phyloP scores from a whole-genome alignment of 2,113 vertebrate genomes.

The Thinocorus orbignyianus region DNA sequence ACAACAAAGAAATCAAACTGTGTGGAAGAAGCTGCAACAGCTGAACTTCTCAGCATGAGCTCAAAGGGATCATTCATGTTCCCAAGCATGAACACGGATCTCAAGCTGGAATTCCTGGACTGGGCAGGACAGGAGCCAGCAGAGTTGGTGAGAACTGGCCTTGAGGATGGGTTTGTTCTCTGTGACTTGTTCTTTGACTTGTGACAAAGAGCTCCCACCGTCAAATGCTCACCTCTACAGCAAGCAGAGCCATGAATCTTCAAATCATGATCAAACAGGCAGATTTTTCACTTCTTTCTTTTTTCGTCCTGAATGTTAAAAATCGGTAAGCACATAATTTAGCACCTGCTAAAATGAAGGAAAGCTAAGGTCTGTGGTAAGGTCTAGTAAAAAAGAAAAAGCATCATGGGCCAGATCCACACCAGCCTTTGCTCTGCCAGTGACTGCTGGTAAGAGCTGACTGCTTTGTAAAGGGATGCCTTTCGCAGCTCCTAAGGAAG shows the following conservation, averaged over 20 bases:
- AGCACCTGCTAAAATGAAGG: neutral
- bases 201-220: neutral
- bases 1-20: neutral
- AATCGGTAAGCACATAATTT: neutral
- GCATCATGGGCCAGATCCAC: neutral
- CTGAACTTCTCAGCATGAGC: neutral
- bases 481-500: neutral
- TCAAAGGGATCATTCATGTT: neutral
- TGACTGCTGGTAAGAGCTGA: neutral
- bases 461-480: neutral
- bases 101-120: neutral
- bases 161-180: neutral
- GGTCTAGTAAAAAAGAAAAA: neutral
- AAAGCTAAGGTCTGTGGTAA: neutral
- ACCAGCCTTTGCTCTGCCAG: neutral
- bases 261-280: accelerated
- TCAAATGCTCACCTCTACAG: neutral
- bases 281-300: neutral
- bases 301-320: neutral
- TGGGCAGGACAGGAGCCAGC: neutral
- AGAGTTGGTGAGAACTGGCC: neutral
- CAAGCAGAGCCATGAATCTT: neutral
- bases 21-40: neutral
- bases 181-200: neutral
- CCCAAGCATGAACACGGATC: neutral